Conservation (phyloP, 2,797 vertebrate genomes). For the Moxostoma hubbsi region DNA sequence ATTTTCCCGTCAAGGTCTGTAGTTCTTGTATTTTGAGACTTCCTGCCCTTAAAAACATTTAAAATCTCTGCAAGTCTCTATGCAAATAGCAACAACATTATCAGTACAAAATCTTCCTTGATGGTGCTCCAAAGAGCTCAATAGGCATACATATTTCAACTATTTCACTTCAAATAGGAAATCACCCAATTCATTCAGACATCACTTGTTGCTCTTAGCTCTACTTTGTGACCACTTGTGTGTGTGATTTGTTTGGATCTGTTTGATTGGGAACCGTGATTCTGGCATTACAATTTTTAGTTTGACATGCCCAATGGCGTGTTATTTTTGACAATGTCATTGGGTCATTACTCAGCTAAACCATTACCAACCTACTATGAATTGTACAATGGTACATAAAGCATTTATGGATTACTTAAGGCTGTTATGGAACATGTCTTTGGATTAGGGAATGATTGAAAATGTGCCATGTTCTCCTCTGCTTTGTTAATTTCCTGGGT, state of each 20-base stretch:
- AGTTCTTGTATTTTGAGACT: background rate
- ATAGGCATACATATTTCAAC: constrained; percentile 8
- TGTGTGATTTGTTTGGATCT: constrained; percentile 23
- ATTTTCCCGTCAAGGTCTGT: constrained; percentile 1
- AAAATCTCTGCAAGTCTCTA: constrained; percentile 3
- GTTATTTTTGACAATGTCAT: constrained; percentile 54
- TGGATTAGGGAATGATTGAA: constrained; percentile 12
- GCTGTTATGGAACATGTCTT: constrained; percentile 31
- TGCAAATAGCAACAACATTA: constrained; percentile 38
- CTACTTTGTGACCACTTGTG: constrained; percentile 20
- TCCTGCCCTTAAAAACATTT: background rate
- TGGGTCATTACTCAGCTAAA: constrained; percentile 43
- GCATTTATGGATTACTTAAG: constrained; percentile 38
- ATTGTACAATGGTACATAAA: constrained; percentile 22
- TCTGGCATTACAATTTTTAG: constrained; percentile 47
- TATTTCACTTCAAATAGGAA: constrained; percentile 18
- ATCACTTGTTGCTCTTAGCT: constrained; percentile 43
- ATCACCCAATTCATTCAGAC: constrained; percentile 36
- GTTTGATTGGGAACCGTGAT: constrained; percentile 51
- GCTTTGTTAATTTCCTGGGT: background rate
- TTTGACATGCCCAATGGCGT: constrained; percentile 52
- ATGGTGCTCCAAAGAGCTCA: constrained; percentile 10
- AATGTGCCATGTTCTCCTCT: background rate
- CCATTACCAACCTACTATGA: constrained; percentile 13
- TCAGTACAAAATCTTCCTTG: constrained; percentile 33